A percentile compares a stretch with the other conserved stretches of the same genome.
Conservation (phyloP, 2,888 invertebrate genomes). For the Sphaeridia pumilis region DNA sequence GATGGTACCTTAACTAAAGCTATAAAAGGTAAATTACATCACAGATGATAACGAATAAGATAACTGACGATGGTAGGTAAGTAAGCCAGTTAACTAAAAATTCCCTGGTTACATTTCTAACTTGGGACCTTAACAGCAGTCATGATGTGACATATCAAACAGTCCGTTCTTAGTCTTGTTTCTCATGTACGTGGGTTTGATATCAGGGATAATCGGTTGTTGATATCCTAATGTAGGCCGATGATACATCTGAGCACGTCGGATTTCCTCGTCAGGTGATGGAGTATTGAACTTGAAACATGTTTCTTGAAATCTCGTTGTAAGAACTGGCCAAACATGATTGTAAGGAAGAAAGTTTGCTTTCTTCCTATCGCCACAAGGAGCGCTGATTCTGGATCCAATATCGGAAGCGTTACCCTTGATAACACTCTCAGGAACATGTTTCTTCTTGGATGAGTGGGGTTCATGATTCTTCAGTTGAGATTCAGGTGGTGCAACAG, state of each 20-base stretch:
- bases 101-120: too few relatives aligned
- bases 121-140: too few relatives aligned
- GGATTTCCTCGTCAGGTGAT: conserved; percentile 51
- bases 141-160: conserved; percentile 3
- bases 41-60: too few relatives aligned
- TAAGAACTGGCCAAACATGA: conserved; percentile 15
- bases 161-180: neutral
- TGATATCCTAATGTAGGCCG: conserved; percentile 7
- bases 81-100: too few relatives aligned
- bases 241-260: conserved; percentile 14
- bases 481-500: too few relatives aligned
- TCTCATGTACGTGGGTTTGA: neutral
- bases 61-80: too few relatives aligned
- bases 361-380: conserved; percentile 11
- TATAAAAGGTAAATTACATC: too few relatives aligned
- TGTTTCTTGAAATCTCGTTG: conserved; percentile 8
- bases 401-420: conserved; percentile 18
- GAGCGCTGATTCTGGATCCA: conserved; percentile 16
- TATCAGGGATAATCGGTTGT: neutral
- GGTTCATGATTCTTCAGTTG: too few relatives aligned
- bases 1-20: too few relatives aligned
- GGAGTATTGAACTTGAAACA: conserved; percentile 49
- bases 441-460: too few relatives aligned
- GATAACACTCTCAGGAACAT: neutral
- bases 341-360: conserved; percentile 7